Evolutionary conservation across 1,140 invertebrate genomes (phyloP), one percentile per base, ranked within the genome.

Genomic region (Holcopasites calliopsidis): DNA sequence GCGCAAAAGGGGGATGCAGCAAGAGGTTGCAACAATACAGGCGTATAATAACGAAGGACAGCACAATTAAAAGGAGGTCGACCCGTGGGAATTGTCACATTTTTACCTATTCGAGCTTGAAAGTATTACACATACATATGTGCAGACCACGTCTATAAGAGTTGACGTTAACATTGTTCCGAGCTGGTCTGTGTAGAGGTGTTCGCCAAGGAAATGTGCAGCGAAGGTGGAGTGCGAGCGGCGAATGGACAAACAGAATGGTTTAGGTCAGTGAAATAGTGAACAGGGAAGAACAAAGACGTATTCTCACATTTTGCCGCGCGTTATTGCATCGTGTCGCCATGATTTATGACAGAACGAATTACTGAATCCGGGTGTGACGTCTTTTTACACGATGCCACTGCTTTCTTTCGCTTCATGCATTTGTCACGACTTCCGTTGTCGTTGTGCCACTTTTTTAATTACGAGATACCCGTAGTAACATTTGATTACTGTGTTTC

Each of bases 341-440:
- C 35, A 31, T 42, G 58, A 61, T 61, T 61, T 61, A 61, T 28
- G 58, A 13, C 21, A 16, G 40, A 40, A 61, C 21, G 38, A 61
- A 26, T 61, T 61, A 61, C 23, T 26, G 26, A 35, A 42, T 42
- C 21, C 38, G 1, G 23, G 0, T 7, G 7, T 8, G 13, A 26
- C 23, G 7, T 40, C 33, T 38, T 58, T 58, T 58, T 21, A 58
- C 55, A 0, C n/a, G 21, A 38, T 21, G 33, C 38, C 55, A 23
- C 33, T 60, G 16, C 18, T 61, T 18, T n/a, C 16, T 54, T 54
- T 26, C 52, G 16, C 52, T 40, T 8, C 16, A 26, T n/a, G 35
- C 58, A 8, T 18, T 26, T 8, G 16, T 61, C 40, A 5, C 35
- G 3, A 35, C 13, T 61, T 42, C 26, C 21, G 40, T 42, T 28